phyloP scores from a whole-genome alignment of 2,113 vertebrate species.

The human region DNA sequence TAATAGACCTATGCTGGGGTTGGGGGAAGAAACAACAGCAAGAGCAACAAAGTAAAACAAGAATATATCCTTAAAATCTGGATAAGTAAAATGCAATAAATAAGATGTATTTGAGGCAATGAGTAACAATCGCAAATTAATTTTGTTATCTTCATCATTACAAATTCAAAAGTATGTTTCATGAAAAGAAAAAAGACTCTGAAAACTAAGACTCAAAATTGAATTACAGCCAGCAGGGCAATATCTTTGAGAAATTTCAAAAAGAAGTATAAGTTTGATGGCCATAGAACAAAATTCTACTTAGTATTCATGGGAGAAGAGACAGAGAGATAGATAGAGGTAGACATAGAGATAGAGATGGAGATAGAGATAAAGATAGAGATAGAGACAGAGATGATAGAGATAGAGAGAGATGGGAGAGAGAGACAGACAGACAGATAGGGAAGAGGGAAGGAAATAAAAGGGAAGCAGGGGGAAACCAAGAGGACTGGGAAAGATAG shows the following conservation, averaged over 20 bases:
- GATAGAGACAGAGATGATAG: too few relatives aligned
- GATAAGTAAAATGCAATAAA: not conserved
- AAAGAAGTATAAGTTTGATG: not conserved
- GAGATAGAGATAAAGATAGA: too few relatives aligned
- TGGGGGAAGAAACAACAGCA: not conserved
- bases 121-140: not conserved
- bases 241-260: not conserved
- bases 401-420: too few relatives aligned
- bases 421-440: not conserved
- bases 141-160: not conserved
- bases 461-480: not conserved
- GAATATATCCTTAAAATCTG: not conserved
- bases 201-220: not conserved
- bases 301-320: not conserved
- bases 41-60: not conserved
- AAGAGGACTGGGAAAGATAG: not conserved
- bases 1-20: fast-evolving
- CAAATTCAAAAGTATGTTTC: not conserved
- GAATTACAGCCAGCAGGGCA: not conserved
- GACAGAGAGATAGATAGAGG: not conserved
- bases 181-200: not conserved
- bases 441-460: not conserved
- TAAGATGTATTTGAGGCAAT: not conserved
- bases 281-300: not conserved
- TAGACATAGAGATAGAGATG: too few relatives aligned